A percentile compares a stretch with the other conserved stretches of the same genome.
These are phyloP conservation scores for Stegostoma tigrinum DNA, from an alignment of 2,113 vertebrate species.

Conservation along the genomic window DNA sequence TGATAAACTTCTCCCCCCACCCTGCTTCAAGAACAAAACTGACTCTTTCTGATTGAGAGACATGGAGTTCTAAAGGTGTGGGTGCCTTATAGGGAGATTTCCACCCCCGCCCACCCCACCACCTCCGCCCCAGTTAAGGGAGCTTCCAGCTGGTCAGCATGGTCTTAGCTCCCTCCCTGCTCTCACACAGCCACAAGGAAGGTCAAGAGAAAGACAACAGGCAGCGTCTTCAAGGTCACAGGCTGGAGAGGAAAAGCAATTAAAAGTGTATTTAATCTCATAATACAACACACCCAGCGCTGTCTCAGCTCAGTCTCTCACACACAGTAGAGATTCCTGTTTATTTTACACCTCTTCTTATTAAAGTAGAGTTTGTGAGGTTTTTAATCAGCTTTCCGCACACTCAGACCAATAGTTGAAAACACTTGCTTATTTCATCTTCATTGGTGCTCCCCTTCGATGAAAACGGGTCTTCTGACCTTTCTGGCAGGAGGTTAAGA, in stretches of 20 bases:
- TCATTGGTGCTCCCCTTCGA: no score
- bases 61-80: no score
- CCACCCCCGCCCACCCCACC: no score
- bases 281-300: background rate
- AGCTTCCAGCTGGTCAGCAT: no score
- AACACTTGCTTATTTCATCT: no score
- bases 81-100: background rate
- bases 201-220: background rate
- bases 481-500: background rate
- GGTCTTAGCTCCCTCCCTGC: no score
- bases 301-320: background rate
- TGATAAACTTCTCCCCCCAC: background rate
- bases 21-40: no score
- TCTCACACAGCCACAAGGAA: background rate
- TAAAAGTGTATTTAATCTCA: constrained; percentile 36
- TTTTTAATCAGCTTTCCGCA: background rate
- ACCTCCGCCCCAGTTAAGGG: no score
- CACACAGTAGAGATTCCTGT: background rate
- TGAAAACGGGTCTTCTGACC: background rate
- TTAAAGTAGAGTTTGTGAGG: background rate
- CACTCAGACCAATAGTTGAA: background rate
- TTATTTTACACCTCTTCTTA: background rate
- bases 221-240: background rate
- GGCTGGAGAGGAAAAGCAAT: constrained; percentile 10
- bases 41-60: no score